These are phyloP conservation scores for Limnodromus scolopaceus DNA, from an alignment of 2,797 vertebrate species.

Conservation along the genomic window DNA sequence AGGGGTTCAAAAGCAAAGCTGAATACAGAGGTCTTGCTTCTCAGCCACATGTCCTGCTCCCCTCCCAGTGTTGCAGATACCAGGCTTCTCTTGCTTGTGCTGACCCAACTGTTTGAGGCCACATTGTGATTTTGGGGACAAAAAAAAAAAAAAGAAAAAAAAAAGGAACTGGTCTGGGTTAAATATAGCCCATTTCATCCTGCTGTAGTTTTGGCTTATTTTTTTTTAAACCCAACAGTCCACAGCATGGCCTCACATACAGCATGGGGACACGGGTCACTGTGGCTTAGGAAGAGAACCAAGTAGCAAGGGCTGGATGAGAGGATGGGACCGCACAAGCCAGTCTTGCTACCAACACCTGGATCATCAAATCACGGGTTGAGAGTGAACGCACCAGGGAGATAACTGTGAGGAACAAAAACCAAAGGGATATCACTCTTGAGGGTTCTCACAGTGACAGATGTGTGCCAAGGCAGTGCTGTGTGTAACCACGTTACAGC, in stretches of 20 bases:
- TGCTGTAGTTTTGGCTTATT: not conserved
- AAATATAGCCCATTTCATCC: not conserved
- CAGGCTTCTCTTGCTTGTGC: not conserved
- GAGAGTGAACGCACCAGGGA: not conserved
- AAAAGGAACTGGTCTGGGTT: not conserved
- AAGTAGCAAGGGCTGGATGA: not conserved
- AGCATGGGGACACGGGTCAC: accelerated
- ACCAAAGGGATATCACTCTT: not conserved
- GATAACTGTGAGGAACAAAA: not conserved
- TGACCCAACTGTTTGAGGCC: not conserved
- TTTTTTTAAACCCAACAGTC: not conserved
- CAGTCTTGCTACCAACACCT: not conserved
- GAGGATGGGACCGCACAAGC: not conserved
- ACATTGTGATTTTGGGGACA: accelerated
- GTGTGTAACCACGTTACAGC: not conserved
- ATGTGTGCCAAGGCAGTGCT: not conserved
- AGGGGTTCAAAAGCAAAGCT: not conserved
- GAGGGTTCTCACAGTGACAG: not conserved
- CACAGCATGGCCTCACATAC: not conserved
- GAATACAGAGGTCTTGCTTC: not conserved
- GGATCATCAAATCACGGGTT: accelerated
- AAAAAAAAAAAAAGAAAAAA: not conserved
- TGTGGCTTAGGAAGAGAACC: not conserved
- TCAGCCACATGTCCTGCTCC: not conserved
- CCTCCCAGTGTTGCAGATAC: not conserved